phyloP scores from a whole-genome alignment of 2,113 vertebrate genomes.

The Hippopotamus amphibius region DNA sequence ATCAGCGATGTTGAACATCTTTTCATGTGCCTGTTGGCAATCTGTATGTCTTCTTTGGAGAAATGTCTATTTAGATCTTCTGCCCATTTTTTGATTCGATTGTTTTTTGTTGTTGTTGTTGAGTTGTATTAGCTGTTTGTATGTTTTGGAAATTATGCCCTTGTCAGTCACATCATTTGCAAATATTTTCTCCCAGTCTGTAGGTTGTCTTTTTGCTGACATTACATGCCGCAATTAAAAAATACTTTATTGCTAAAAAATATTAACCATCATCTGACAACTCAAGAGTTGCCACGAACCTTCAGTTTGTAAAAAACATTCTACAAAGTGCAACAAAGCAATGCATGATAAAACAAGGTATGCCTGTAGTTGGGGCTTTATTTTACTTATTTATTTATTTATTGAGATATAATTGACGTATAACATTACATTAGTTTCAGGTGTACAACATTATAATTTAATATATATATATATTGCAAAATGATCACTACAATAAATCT shows the following conservation, averaged over 20 bases:
- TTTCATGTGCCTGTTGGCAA: neutral
- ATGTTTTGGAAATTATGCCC: neutral
- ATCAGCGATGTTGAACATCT: neutral
- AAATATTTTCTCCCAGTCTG: neutral
- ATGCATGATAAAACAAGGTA: neutral
- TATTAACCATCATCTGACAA: neutral
- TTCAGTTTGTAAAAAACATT: neutral
- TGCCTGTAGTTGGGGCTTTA: neutral
- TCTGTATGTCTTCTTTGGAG: neutral
- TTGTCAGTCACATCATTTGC: neutral
- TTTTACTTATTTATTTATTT: neutral
- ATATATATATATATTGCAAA: neutral
- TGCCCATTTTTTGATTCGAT: neutral
- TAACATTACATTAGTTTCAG: neutral
- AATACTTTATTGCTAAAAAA: neutral
- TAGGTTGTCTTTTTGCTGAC: neutral
- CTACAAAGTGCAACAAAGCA: neutral
- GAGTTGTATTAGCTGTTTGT: neutral
- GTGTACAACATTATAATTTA: neutral
- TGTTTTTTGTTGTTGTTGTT: neutral
- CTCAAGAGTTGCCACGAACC: neutral
- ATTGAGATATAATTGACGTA: neutral
- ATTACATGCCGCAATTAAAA: neutral
- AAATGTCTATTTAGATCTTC: neutral
- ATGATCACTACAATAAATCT: neutral